These are phyloP conservation scores for Stenoptilia bipunctidactyla DNA, from an alignment of 2,888 invertebrate species.

Conservation along the genomic window DNA sequence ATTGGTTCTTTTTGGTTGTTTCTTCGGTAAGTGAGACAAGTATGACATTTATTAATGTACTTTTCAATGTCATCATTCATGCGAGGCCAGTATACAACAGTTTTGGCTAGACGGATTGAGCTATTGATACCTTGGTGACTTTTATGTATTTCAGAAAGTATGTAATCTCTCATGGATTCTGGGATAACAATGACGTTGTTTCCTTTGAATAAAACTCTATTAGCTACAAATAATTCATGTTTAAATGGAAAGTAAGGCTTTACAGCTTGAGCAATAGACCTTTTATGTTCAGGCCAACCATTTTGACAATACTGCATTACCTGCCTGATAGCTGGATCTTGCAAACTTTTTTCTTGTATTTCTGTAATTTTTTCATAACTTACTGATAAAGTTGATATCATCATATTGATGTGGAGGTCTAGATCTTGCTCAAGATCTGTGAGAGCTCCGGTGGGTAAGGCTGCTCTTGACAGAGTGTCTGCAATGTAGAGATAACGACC, in stretches of 20 bases:
- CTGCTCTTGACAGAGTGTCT: slow-evolving; percentile 6
- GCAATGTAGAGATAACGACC: too few species aligned
- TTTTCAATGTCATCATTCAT: slow-evolving; percentile 14
- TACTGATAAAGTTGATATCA: slow-evolving; percentile 2
- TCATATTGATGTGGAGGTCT: slow-evolving; percentile 2
- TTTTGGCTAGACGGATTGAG: slow-evolving; percentile 7
- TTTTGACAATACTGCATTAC: too few species aligned
- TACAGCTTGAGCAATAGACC: slow-evolving; percentile 2
- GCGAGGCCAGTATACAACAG: slow-evolving; percentile 10
- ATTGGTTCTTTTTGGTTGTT: slow-evolving; percentile 5
- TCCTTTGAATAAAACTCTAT: slow-evolving; percentile 8
- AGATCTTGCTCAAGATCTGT: too few species aligned
- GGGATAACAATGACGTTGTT: slow-evolving; percentile 11
- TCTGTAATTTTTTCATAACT: slow-evolving; percentile 4
- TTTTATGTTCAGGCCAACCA: too few species aligned
- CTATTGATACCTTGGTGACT: slow-evolving; percentile 12
- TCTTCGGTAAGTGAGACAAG: slow-evolving; percentile 9
- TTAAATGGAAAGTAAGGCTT: slow-evolving; percentile 7
- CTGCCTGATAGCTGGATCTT: too few species aligned
- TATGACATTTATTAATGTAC: slow-evolving; percentile 9
- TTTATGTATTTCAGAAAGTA: slow-evolving; percentile 5
- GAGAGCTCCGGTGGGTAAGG: slow-evolving; percentile 2
- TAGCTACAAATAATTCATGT: slow-evolving; percentile 9
- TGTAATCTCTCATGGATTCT: slow-evolving; percentile 3
- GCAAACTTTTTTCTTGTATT: too few species aligned